phyloP scores from a whole-genome alignment of 2,888 invertebrate species.

The Diaphora mendica region DNA sequence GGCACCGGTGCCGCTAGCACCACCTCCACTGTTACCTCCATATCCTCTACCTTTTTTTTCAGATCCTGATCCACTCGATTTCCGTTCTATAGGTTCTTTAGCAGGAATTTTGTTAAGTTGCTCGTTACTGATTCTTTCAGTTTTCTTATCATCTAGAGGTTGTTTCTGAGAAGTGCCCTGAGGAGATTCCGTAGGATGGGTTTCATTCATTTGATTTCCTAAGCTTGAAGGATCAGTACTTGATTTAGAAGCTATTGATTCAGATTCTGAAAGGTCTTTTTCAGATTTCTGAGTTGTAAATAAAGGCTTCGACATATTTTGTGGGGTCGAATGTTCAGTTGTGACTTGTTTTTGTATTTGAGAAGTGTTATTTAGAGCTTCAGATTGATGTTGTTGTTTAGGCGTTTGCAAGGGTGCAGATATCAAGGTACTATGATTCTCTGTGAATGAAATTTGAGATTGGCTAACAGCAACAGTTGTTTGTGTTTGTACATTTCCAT shows the following conservation, averaged over 20 bases:
- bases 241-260: slow-evolving; percentile 71
- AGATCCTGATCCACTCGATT: slow-evolving; percentile 79
- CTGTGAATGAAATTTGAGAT: slow-evolving; percentile 60
- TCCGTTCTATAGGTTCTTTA: slow-evolving; percentile 81
- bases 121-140: slow-evolving; percentile 72
- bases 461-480: slow-evolving; percentile 48
- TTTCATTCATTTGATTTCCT: slow-evolving; percentile 64
- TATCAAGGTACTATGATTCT: slow-evolving; percentile 59
- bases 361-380: slow-evolving; percentile 46
- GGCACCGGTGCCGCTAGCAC: slow-evolving; percentile 62
- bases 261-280: slow-evolving; percentile 75
- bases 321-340: slow-evolving; percentile 61
- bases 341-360: slow-evolving; percentile 62
- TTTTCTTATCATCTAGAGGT: slow-evolving; percentile 71
- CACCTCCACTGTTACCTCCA: slow-evolving; percentile 66
- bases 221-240: slow-evolving; percentile 65
- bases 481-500: slow-evolving; percentile 41
- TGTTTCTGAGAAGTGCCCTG: slow-evolving; percentile 65
- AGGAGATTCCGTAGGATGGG: slow-evolving; percentile 64
- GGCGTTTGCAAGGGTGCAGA: slow-evolving; percentile 49
- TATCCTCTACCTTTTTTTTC: slow-evolving; percentile 85
- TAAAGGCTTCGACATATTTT: slow-evolving; percentile 61
- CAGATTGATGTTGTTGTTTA: slow-evolving; percentile 57
- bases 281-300: slow-evolving; percentile 71
- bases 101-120: slow-evolving; percentile 78